A percentile compares a stretch with the other conserved stretches of the same genome.
These are phyloP conservation scores for Polyploca ridens DNA, from an alignment of 2,888 invertebrate genomes.

Conservation along the genomic window DNA sequence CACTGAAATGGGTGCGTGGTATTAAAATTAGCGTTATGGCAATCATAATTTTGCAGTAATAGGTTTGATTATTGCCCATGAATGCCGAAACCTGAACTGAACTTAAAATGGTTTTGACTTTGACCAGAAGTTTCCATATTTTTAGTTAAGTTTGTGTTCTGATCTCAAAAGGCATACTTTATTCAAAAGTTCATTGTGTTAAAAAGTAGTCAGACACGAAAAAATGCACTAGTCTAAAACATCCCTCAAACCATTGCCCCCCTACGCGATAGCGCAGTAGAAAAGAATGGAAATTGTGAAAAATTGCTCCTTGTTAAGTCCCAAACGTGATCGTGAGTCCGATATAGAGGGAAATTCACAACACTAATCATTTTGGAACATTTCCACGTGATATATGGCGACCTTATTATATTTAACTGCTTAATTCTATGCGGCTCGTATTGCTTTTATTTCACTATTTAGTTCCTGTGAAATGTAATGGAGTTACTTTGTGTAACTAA, in stretches of 20 bases:
- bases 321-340: slow-evolving; percentile 34
- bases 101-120: too few species aligned
- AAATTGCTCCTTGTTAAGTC: slow-evolving; percentile 63
- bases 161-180: too few species aligned
- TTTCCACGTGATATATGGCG: slow-evolving; percentile 20
- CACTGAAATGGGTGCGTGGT: too few species aligned
- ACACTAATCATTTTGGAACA: slow-evolving; percentile 28
- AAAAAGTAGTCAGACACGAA: background rate
- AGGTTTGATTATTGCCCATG: too few species aligned
- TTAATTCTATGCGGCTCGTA: slow-evolving; percentile 7
- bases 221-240: background rate
- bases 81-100: too few species aligned
- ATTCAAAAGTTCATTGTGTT: too few species aligned
- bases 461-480: background rate
- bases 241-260: slow-evolving; percentile 25
- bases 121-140: too few species aligned
- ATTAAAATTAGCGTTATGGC: too few species aligned
- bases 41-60: too few species aligned
- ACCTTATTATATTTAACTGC: slow-evolving; percentile 11
- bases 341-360: slow-evolving; percentile 37
- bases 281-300: slow-evolving; percentile 61
- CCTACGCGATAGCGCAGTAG: slow-evolving; percentile 37
- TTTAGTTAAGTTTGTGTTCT: too few species aligned
- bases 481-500: background rate
- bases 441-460: slow-evolving; percentile 5